These are phyloP conservation scores for Barypeithes pellucidus DNA, from an alignment of 2,888 invertebrate genomes.

Conservation along the genomic window DNA sequence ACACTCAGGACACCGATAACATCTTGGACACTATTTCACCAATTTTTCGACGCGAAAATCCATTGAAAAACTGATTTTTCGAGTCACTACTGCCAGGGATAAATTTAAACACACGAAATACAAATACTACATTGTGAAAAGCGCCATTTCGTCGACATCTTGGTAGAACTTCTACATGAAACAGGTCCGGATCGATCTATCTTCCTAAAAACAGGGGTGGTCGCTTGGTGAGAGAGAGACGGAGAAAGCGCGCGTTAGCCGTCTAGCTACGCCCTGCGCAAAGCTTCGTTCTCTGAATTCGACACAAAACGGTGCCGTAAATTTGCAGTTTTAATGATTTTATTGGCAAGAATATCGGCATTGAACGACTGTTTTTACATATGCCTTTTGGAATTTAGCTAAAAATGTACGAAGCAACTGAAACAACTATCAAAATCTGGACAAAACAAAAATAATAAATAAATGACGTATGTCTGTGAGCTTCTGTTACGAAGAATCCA, in stretches of 20 bases:
- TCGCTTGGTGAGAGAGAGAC: slow-evolving; percentile 65
- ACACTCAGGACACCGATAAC: slow-evolving; percentile 55
- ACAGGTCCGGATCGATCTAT: slow-evolving; percentile 72
- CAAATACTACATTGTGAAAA: slow-evolving; percentile 61
- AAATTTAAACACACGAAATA: slow-evolving; percentile 64
- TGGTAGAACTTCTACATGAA: slow-evolving; percentile 69
- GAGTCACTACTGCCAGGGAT: slow-evolving; percentile 40
- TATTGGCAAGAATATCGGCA: slow-evolving; percentile 29
- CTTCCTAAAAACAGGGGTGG: slow-evolving; percentile 65
- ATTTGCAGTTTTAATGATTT: slow-evolving; percentile 40
- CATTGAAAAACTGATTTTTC: slow-evolving; percentile 54
- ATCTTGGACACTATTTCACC: slow-evolving; percentile 54
- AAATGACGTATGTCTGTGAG: slow-evolving; percentile 42
- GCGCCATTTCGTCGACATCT: slow-evolving; percentile 68
- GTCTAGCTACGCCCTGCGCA: slow-evolving; percentile 61
- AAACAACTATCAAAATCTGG: slow-evolving; percentile 19
- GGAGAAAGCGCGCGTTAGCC: slow-evolving; percentile 52
- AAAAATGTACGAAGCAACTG: slow-evolving; percentile 8
- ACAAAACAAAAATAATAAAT: slow-evolving; percentile 28
- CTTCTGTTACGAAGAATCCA: slow-evolving; percentile 54
- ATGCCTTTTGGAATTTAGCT: slow-evolving; percentile 8
- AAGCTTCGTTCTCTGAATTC: slow-evolving; percentile 44
- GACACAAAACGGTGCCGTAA: slow-evolving; percentile 25
- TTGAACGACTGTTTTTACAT: slow-evolving; percentile 18
- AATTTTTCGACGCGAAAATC: slow-evolving; percentile 49